Evolutionary conservation across 2,888 invertebrate genomes (phyloP), one percentile per base, ranked within the genome.

Genomic region (Dilophus febrilis): DNA sequence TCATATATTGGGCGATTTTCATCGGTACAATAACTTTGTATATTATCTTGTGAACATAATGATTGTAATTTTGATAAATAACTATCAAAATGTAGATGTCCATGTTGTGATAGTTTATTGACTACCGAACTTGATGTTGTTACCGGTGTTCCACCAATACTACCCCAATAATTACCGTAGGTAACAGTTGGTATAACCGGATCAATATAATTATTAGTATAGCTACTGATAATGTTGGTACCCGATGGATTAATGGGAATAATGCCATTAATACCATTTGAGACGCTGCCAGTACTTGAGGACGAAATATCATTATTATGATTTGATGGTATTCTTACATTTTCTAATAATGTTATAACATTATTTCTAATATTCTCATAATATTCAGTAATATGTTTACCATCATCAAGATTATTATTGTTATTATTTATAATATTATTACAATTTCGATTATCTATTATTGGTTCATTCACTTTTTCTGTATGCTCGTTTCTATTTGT

Each of bases 311-410:
- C 39, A n/a, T 31, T 41, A 26, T 17, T 35, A 13, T 29, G 29
- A 18, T 8, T 14, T 14, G 14, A 17, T 3, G 90, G 88, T 53
- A 90, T 73, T 51, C 86, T 72, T 46, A 90, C 87, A 64, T 90
- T 86, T 60, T 90, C 90, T 59, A 92, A 65, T 51, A 90, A 65
- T 28, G 86, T 83, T 56, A 92, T 88, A 56, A 92, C 86, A 65
- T 91, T 91, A 62, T 87, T 87, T 46, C 87, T 75, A 50, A 92
- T 69, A 54, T 86, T 87, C 64, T 90, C 88, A 64, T 90, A 90
- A 64, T 91, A 92, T 57, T 88, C 87, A 59, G 83, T 86, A 48
- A 91, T 69, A 62, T 87, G n/a, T n/a, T n/a, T n/a, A n/a, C n/a
- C n/a, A n/a, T n/a, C n/a, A n/a, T n/a, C n/a, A n/a, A n/a, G n/a